A percentile compares a stretch with the other conserved stretches of the same genome.
Evolutionary conservation across 2,888 invertebrate genomes (phyloP).

Genomic region (Scaptomyza reducta): DNA sequence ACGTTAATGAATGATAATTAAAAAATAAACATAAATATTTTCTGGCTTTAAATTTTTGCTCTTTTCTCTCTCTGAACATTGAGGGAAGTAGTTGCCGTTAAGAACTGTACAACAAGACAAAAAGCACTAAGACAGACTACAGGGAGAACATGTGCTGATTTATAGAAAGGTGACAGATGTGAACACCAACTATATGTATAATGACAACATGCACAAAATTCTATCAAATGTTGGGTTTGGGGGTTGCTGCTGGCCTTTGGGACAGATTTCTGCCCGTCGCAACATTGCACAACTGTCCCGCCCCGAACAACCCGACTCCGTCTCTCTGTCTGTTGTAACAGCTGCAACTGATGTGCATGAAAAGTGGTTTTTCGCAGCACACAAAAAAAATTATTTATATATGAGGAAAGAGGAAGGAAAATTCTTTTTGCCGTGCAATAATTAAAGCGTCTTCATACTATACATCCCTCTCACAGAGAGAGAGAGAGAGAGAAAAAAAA

Average conservation of each 20-base stretch:
- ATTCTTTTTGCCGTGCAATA: too few species aligned
- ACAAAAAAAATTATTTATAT: too few species aligned
- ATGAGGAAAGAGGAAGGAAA: too few species aligned
- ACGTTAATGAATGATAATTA: too few species aligned
- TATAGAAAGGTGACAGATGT: constrained; percentile 80
- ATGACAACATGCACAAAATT: constrained; percentile 71
- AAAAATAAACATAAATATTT: too few species aligned
- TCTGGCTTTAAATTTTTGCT: too few species aligned
- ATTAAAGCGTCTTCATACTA: too few species aligned
- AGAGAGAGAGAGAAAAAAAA: too few species aligned
- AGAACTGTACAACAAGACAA: constrained; percentile 24
- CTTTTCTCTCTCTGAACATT: too few species aligned
- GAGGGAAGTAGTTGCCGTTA: too few species aligned
- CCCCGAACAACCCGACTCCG: neutral
- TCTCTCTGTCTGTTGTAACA: constrained; percentile 53
- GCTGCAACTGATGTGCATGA: constrained; percentile 80
- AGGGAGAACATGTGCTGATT: constrained; percentile 59
- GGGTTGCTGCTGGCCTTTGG: constrained; percentile 37
- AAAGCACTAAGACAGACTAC: constrained; percentile 35
- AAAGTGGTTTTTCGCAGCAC: constrained; percentile 74
- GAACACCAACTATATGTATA: constrained; percentile 48
- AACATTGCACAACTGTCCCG: constrained; percentile 24
- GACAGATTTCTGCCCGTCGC: constrained; percentile 49
- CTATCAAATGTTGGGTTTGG: constrained; percentile 56
- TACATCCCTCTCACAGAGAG: too few species aligned